Percentiles rank a stretch among this genome's conserved stretches.
Conservation (phyloP, 23 tunicate species). For the Phallusia fumigata region DNA sequence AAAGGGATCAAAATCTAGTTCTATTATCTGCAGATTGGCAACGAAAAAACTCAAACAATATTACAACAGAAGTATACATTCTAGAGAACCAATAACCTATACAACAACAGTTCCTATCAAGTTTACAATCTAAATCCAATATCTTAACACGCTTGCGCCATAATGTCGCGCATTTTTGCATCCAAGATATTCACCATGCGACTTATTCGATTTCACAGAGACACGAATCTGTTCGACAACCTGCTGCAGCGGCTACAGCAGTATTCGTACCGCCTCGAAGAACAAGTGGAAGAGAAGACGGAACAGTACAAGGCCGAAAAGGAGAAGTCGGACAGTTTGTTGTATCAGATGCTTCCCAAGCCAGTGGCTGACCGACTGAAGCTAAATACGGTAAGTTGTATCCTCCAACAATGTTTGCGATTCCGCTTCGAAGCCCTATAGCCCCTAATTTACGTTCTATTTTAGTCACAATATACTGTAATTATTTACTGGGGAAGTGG, state of each 20-base stretch:
- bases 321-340: constrained; percentile 71
- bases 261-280: constrained; percentile 60
- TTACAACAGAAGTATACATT: not conserved
- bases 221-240: constrained; percentile 58
- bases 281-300: constrained; percentile 62
- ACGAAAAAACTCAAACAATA: too few relatives aligned
- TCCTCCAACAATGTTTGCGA: not conserved
- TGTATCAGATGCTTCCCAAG: constrained; percentile 89
- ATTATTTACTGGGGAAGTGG: too few relatives aligned
- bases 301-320: constrained; percentile 66
- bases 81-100: not conserved
- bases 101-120: not conserved
- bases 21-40: too few relatives aligned
- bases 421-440: not conserved
- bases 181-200: too few relatives aligned
- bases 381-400: constrained; percentile 26
- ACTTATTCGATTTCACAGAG: constrained; percentile 11
- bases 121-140: not conserved
- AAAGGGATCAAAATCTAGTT: too few relatives aligned
- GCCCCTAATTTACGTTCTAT: not conserved
- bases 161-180: too few relatives aligned
- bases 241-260: constrained; percentile 48
- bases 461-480: not conserved
- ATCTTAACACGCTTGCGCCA: not conserved
- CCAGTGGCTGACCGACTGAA: constrained; percentile 73